Percentiles rank a stretch among this genome's conserved stretches.
These are phyloP conservation scores for Cirrhinus mrigala DNA, from an alignment of 2,797 vertebrate species.

Conservation along the genomic window DNA sequence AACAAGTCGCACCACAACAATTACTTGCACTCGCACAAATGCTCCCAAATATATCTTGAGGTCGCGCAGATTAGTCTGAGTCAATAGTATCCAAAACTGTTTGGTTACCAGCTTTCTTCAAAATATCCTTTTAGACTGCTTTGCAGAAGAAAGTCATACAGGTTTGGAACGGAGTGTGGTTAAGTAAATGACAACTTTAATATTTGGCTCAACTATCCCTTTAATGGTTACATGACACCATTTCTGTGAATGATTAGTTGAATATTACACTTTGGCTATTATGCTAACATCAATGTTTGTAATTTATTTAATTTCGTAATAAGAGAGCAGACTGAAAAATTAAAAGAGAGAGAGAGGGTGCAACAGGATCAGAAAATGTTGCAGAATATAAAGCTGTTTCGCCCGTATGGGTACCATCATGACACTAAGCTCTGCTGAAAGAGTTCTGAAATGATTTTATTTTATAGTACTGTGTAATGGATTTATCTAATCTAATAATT, in stretches of 20 bases:
- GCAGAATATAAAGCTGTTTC: neutral
- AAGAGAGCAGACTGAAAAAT: neutral
- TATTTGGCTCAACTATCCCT: neutral
- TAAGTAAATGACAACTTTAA: neutral
- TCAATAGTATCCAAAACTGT: neutral
- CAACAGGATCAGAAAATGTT: neutral
- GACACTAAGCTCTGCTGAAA: neutral
- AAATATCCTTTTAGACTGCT: neutral
- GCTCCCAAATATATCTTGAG: too few relatives aligned
- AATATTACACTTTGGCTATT: neutral
- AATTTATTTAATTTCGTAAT: neutral
- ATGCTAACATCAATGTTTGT: neutral
- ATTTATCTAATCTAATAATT: neutral
- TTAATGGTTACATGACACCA: neutral
- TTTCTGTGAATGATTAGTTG: neutral
- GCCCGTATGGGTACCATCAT: neutral
- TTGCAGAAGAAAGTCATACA: neutral
- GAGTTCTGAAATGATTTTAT: neutral
- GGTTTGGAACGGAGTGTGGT: neutral
- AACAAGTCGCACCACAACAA: too few relatives aligned
- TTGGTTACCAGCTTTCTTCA: neutral
- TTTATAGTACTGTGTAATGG: neutral
- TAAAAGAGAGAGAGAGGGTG: neutral
- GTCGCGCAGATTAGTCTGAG: too few relatives aligned
- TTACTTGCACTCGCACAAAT: too few relatives aligned